phyloP scores from a whole-genome alignment of 37 sponge, comb jelly and placozoan species.

The Theonella swinhoei region DNA sequence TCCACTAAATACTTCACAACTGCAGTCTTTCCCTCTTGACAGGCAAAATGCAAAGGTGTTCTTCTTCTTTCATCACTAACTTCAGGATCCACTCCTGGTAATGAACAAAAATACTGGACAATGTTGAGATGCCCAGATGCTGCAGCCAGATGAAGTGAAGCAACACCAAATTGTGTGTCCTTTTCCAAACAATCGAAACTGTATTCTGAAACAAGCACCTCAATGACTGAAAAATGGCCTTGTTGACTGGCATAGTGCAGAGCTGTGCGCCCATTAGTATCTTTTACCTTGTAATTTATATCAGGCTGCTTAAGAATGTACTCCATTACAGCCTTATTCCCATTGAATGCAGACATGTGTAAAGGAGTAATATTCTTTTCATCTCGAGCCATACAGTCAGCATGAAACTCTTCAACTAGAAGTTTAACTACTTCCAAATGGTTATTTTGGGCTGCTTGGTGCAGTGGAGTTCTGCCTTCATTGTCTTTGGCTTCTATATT shows the following conservation, averaged over 20 bases:
- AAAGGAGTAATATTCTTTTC: constrained; percentile 60
- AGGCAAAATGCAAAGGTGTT: constrained; percentile 69
- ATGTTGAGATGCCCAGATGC: constrained; percentile 19
- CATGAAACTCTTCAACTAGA: constrained; percentile 20
- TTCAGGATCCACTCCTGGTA: not conserved
- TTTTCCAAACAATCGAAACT: not conserved
- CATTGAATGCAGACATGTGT: constrained; percentile 72
- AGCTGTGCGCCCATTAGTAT: constrained; percentile 8
- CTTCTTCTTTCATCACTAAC: constrained; percentile 34
- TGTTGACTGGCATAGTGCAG: constrained; percentile 65
- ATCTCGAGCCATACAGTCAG: constrained; percentile 30
- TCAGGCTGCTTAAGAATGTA: constrained; percentile 16
- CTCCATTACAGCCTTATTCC: constrained; percentile 50
- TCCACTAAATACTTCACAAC: constrained; percentile 27
- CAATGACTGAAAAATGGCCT: constrained; percentile 58
- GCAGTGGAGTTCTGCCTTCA: constrained; percentile 34
- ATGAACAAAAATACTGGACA: constrained; percentile 7
- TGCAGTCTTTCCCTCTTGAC: constrained; percentile 63
- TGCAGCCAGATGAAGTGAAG: constrained; percentile 49
- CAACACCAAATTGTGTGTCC: not conserved
- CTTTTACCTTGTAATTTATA: not conserved
- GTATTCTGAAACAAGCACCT: constrained; percentile 3
- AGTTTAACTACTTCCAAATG: constrained; percentile 49
- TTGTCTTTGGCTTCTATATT: constrained; percentile 7
- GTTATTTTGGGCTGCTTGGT: constrained; percentile 28